Evolutionary conservation across 2,888 invertebrate genomes (phyloP).

Genomic region (Chironomus riparius): DNA sequence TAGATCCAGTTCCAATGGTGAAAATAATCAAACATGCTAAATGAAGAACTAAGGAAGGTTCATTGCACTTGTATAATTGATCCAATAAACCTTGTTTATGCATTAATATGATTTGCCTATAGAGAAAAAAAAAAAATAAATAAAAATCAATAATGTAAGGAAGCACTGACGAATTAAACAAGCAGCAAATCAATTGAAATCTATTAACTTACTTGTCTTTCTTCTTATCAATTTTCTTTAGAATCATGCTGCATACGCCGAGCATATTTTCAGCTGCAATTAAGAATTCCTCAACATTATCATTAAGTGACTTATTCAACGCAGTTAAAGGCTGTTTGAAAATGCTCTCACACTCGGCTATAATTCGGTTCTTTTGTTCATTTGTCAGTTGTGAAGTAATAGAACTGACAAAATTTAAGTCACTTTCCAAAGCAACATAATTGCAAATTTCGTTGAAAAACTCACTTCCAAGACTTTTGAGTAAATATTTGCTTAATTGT

Average conservation of each 20-base stretch:
- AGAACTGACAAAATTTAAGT: slow-evolving; percentile 52
- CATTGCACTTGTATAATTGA: slow-evolving; percentile 63
- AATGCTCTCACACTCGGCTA: slow-evolving; percentile 52
- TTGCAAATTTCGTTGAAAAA: slow-evolving; percentile 68
- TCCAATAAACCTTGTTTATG: slow-evolving; percentile 74
- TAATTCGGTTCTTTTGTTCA: slow-evolving; percentile 61
- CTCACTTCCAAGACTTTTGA: slow-evolving; percentile 77
- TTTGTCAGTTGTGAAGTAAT: slow-evolving; percentile 44
- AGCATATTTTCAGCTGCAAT: slow-evolving; percentile 63
- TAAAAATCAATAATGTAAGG: not conserved
- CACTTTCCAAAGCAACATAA: slow-evolving; percentile 68
- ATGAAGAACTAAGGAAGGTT: slow-evolving; percentile 71
- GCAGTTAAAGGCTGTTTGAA: slow-evolving; percentile 56
- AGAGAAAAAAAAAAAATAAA: slow-evolving; percentile 29
- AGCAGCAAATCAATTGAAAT: not conserved
- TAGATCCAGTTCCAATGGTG: slow-evolving; percentile 66
- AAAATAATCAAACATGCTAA: slow-evolving; percentile 69
- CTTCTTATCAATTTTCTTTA: slow-evolving; percentile 85
- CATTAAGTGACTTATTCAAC: slow-evolving; percentile 59
- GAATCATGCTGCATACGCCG: slow-evolving; percentile 62
- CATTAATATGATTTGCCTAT: slow-evolving; percentile 60
- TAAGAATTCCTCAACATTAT: slow-evolving; percentile 71
- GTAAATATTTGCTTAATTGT: slow-evolving; percentile 68
- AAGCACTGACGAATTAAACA: not conserved
- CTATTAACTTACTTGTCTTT: slow-evolving; percentile 52